A percentile compares a stretch with the other conserved stretches of the same genome.
Evolutionary conservation across 2,113 vertebrate genomes (phyloP).

Genomic region (Rallus limicola): DNA sequence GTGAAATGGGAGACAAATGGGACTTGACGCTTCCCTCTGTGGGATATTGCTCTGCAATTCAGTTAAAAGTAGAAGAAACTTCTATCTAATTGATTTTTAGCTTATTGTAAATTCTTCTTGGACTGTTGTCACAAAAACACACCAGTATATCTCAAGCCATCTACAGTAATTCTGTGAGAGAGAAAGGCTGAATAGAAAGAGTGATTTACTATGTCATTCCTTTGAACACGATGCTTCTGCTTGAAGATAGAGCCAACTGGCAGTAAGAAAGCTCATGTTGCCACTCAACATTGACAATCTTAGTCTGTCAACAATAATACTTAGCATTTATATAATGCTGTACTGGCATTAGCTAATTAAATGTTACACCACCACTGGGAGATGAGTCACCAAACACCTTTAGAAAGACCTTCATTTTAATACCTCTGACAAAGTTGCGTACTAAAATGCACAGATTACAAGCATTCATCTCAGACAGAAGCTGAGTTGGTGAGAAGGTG

Average conservation of each 20-base stretch:
- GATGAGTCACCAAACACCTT: conserved; percentile 25
- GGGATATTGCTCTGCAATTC: not conserved
- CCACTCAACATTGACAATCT: not conserved
- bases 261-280: not conserved
- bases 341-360: conserved; percentile 17
- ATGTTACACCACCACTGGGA: conserved; percentile 2
- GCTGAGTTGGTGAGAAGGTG: not conserved
- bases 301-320: not conserved
- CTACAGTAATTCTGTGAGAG: not conserved
- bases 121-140: not conserved
- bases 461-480: not conserved
- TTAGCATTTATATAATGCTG: not conserved
- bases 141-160: not conserved
- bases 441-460: not conserved
- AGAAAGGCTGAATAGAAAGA: not conserved
- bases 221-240: not conserved
- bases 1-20: not conserved
- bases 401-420: conserved; percentile 12
- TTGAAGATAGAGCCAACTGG: not conserved
- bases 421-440: not conserved
- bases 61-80: not conserved
- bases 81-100: not conserved
- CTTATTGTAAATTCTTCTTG: not conserved
- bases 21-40: not conserved
- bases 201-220: not conserved